Evolutionary conservation across 1,140 invertebrate genomes (phyloP).

Genomic region (Cydia splendana): DNA sequence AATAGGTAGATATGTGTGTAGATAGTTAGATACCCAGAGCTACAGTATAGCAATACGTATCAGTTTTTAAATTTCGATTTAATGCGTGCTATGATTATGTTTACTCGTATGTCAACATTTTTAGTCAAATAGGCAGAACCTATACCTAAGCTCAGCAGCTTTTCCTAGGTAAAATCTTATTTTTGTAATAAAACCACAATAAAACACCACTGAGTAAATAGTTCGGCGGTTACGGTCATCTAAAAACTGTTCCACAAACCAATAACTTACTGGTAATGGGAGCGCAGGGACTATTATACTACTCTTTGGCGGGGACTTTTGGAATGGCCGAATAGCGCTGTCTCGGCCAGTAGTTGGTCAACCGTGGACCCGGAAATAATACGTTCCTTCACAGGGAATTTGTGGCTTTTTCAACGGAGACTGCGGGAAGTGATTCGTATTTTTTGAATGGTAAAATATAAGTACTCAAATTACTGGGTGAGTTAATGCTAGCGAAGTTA

Average conservation of each 20-base stretch:
- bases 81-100: too few species aligned
- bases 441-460: neutral
- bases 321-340: neutral
- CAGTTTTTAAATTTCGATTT: too few species aligned
- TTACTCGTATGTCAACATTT: too few species aligned
- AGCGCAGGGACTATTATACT: neutral
- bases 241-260: neutral
- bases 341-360: neutral
- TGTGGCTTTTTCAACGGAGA: neutral
- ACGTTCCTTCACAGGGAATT: neutral
- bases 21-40: too few species aligned
- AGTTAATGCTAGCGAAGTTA: too few species aligned
- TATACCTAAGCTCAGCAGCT: too few species aligned
- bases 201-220: neutral
- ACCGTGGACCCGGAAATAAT: neutral
- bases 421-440: neutral
- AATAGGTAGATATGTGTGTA: too few species aligned
- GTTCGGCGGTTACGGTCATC: neutral
- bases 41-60: too few species aligned
- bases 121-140: too few species aligned
- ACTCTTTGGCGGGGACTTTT: neutral
- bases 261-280: slow-evolving; percentile 4
- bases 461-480: too few species aligned
- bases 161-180: too few species aligned
- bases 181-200: neutral